Evolutionary conservation across 2,797 vertebrate species (phyloP), one percentile per base, ranked within the genome.

Genomic region (Chaunax sp.): DNA sequence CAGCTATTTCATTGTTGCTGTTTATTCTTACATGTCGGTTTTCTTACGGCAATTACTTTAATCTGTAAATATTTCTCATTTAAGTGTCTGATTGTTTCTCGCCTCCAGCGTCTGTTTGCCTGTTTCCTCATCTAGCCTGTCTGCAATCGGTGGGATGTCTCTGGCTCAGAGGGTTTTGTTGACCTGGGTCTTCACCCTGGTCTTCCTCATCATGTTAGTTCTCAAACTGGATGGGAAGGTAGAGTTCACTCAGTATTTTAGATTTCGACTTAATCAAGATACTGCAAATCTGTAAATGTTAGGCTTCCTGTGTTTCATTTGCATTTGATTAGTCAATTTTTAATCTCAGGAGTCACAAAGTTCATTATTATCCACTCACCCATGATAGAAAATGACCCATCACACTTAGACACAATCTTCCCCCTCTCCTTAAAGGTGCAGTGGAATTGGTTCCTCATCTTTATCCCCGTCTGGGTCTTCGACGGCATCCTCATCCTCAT

Each of bases 381-480:
- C 0, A 10, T 28, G 33, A 19, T 20, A 19, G 2, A 66, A 45
- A 49, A 11, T 1, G n/a, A 20, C 5, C 16, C 23, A n/a, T 22
- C 13, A 50, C 23, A 13, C 19, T 18, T 15, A n/a, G 5, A 2
- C 18, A 20, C 19, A 0, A 20, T 20, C 20, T 43, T 8, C 38
- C 38, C 5, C 38, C 7, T 28, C 25, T 57, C 35, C 12, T 15
- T 52, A 11, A 58, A 92, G 91, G 96, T 97, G 5, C 95, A 96
- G 0, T 98, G 97, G 98, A 99, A 94, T 92, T 99, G 97, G 97
- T 98, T 98, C 88, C 95, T 98, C 73, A 96, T 98, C 86, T 98
- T 98, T 66, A 95, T 97, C 72, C 98, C 96, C 0, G 93, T 98
- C 63, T 99, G 98, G 98, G 95, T 98, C 81, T 97, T 98, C 16